Base-by-base conservation (phyloP, 2,888 invertebrate species). In the Apotomis betuletana region DNA sequence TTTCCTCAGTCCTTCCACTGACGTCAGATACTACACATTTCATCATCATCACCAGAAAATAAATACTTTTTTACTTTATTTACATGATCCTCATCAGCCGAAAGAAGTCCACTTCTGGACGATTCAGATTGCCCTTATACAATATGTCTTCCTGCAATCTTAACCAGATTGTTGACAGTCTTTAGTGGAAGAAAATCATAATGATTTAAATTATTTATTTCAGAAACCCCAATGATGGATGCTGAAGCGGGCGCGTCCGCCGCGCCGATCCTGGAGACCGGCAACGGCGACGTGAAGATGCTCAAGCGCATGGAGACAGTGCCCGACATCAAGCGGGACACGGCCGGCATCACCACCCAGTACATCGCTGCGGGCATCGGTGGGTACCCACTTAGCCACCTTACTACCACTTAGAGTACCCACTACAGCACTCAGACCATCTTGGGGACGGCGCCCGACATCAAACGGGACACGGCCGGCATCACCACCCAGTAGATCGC, bases 401-500 rank as follows among this genome's bases (percentile, higher is more conserved):
- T 27, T 27, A 27, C 27, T 27, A 27, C 27, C 27, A 27, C 27
- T 27, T 27, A 27, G 27, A 27, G 27, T 1, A 27, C 27, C 27
- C 27, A 27, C 27, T 1, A 27, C 27, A 27, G 27, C 27, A 27
- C 27, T 27, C 1, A 27, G 27, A 2, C 27, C 27, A 27, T 27
- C 27, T 27, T 27, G 27, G 92, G 90, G 49, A 92, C 92, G 0
- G 90, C 91, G 0, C 92, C 93, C 0, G 92, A 92, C 60, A 93
- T 93, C 70, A 92, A 93, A 74, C 77, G 91, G 44, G 92, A 92
- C 49, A 91, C 91, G 0, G 90, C 92, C 0, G 93, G 93, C 0
- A 89, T 92, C 63, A 93, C 91, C 3, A 91, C 91, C 0, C 93
- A 93, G 79, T 92, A 92, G 65, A 88, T 94, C 8, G 91, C 93